Evolutionary conservation across 2,113 vertebrate genomes (phyloP).

Genomic region (Barbus barbus): DNA sequence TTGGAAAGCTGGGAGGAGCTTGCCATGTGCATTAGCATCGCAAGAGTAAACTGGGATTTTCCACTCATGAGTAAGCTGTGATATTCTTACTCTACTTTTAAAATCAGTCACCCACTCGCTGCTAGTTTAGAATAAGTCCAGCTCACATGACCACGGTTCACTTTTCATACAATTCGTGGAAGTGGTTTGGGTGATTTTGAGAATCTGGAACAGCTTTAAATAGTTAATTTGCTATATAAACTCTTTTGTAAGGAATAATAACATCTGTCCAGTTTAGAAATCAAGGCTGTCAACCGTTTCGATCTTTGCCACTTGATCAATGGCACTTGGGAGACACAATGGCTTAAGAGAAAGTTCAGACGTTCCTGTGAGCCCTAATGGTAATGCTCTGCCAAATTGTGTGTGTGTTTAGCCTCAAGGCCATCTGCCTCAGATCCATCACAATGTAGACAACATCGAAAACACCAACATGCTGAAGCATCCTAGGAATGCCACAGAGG

Average conservation of each 20-base stretch:
- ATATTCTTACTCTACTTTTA: conserved; percentile 45
- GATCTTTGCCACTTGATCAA: conserved; percentile 7
- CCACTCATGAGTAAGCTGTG: conserved; percentile 25
- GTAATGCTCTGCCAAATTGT: conserved; percentile 27
- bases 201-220: too few relatives aligned
- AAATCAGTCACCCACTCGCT: conserved; percentile 32
- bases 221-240: too few relatives aligned
- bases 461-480: conserved; percentile 43
- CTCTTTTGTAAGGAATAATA: too few relatives aligned
- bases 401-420: conserved; percentile 7
- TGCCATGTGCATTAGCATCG: background rate
- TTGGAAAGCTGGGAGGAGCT: conserved; percentile 12
- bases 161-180: conserved; percentile 48
- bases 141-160: conserved; percentile 37
- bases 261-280: background rate
- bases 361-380: conserved; percentile 5
- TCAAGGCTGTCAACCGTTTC: background rate
- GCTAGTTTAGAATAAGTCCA: conserved; percentile 35
- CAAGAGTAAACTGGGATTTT: conserved; percentile 39
- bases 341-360: conserved; percentile 23
- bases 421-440: conserved; percentile 59
- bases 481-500: conserved; percentile 46
- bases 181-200: conserved; percentile 30
- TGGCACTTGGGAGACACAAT: background rate
- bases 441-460: background rate